Evolutionary conservation across 2,888 invertebrate genomes (phyloP), one percentile per base, ranked within the genome.

Genomic region (Xanthia togata): DNA sequence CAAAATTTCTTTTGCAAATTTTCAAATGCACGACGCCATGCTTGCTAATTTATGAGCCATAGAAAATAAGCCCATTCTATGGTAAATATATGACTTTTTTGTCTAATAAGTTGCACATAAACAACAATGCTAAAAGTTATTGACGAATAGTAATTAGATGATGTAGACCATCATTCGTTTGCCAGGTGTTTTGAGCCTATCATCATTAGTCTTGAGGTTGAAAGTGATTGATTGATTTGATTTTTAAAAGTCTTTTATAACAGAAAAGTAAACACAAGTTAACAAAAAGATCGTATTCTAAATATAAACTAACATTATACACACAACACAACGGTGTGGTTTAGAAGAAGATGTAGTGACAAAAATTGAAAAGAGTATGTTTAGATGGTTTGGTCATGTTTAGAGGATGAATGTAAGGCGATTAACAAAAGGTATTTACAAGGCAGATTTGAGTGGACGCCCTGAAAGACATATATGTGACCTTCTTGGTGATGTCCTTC

Each of bases 61-160:
- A 73, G 69, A 83, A 78, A 72, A 86, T 65, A 59, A 59, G 57
- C 17, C 82, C 75, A 82, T 82, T 75, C 76, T 82, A 86, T 82
- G 83, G 57, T 82, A 85, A 83, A 86, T 63, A 53, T 41, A 65
- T 63, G 62, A 70, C 35, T 82, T 73, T 38, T 72, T 81, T 35
- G 67, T 62, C 62, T 55, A 63, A 70, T 67, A 67, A 8, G 59
- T 70, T 50, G 73, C 47, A 26, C 50, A 69, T 57, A 73, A 84
- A 64, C n/a, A 64, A 41, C 60, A 38, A 50, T 47, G 47, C 41
- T 63, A 0, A 63, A 67, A 74, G 81, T 70, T 81, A 81, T 84
- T 75, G 75, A 63, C 38, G 70, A 68, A 80, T 84, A 59, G 35
- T 70, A 81, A 81, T 71, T 26, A 31, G 62, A 2, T 44, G 59